Evolutionary conservation across 2,113 vertebrate genomes (phyloP), one percentile per base, ranked within the genome.

Genomic region (Aplodontia rufa): DNA sequence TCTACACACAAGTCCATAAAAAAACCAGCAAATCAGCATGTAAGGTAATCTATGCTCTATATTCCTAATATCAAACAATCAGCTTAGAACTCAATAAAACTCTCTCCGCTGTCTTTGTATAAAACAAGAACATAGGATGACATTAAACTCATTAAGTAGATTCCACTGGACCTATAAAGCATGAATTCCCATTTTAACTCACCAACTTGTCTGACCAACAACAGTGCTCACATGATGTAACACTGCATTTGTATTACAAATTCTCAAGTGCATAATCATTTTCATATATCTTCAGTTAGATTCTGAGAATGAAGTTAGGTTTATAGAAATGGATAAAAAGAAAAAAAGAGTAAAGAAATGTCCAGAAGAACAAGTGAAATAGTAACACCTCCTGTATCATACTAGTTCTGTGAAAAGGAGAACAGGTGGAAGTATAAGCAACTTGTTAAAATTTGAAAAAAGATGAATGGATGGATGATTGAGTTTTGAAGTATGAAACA

Each of bases 401-500:
- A 14, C 22, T 37, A 30, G 69, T 62, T 55, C 14, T 55, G 32
- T 28, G 45, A 79, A 90, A 49, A 37, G 17, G 40, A 37, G 17
- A 9, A 62, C n/a, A 72, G 45, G 32, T 53, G 14, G 37, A 74
- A 42, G 35, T 20, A 79, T 12, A 64, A 84, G 0, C 2, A 32
- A 32, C 69, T 83, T 62, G n/a, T 42, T 93, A 37, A 83, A 51
- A 58, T 74, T 55, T 86, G 1, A n/a, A n/a, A n/a, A 16, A 35
- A 16, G 13, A 64, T 30, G 30, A n/a, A 28, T 17, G 8, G 32
- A n/a, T 81, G 8, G 55, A 42, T 28, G 9, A 74, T 75, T 60
- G 6, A 1, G 0, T 0, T 19, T 24, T 19, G 1, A 17, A 5
- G 11, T 14, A 2, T 2, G 30, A 2, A 14, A n/a, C 11, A 22